Conservation (phyloP, 2,113 vertebrate genomes). For the Pampusana beccarii region DNA sequence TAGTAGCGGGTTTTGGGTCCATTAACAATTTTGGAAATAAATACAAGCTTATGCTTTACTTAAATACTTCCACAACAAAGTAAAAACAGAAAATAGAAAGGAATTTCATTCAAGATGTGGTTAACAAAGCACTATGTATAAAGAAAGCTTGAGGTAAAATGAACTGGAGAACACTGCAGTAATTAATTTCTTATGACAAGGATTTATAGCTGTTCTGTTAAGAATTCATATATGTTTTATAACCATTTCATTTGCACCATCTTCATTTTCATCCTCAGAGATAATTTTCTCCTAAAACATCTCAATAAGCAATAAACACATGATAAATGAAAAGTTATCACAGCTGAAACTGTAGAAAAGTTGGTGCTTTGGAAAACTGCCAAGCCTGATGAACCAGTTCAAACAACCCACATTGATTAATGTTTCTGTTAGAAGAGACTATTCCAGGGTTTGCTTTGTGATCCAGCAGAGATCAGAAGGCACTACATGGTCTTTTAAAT, state of each 20-base stretch:
- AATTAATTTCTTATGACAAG: background rate
- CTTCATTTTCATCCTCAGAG: background rate
- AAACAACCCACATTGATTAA: background rate
- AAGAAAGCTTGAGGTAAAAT: background rate
- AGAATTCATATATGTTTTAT: background rate
- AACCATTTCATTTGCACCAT: background rate
- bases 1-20: background rate
- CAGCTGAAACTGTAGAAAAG: background rate
- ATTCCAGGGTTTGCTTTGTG: background rate
- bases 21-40: background rate
- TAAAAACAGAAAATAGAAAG: background rate
- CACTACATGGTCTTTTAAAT: background rate
- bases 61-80: background rate
- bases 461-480: constrained; percentile 27
- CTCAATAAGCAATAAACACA: background rate
- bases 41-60: background rate
- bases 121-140: background rate
- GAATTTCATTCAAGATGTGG: background rate
- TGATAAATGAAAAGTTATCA: background rate
- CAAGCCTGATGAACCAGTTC: background rate
- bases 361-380: background rate
- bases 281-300: background rate
- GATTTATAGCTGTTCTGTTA: background rate
- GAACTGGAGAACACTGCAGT: background rate
- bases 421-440: background rate